Conservation (phyloP, 2,797 vertebrate species). For the Leucoraja ocellata region DNA sequence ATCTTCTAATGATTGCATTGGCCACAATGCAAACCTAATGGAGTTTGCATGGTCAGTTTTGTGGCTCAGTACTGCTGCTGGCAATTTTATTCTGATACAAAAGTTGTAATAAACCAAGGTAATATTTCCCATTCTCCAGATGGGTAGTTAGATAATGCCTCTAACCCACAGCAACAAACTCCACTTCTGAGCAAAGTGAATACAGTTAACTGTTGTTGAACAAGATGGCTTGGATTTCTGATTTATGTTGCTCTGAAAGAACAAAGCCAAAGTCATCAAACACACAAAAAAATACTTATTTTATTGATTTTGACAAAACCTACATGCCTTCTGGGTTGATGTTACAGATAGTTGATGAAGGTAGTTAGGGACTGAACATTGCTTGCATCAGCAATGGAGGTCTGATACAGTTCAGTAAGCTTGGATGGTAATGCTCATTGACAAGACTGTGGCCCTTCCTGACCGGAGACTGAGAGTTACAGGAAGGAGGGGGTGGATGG, state of each 20-base stretch:
- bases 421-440: not conserved
- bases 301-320: not conserved
- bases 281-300: not conserved
- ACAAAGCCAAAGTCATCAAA: not conserved
- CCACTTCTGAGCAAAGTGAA: conserved; percentile 1
- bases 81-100: not conserved
- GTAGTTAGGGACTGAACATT: not conserved
- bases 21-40: not conserved
- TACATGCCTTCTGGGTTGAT: not conserved
- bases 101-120: not conserved
- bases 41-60: not conserved
- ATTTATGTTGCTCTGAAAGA: not conserved
- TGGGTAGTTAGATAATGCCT: conserved; percentile 1
- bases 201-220: not conserved
- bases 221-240: conserved; percentile 7
- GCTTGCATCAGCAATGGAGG: not conserved
- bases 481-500: not conserved
- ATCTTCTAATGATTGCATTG: not conserved
- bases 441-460: not conserved
- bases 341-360: not conserved
- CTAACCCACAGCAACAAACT: not conserved
- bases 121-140: not conserved
- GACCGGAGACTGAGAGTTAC: not conserved
- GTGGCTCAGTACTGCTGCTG: not conserved
- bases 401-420: not conserved